These are phyloP conservation scores for Phaedon cochleariae DNA, from an alignment of 2,888 invertebrate species.

Conservation along the genomic window DNA sequence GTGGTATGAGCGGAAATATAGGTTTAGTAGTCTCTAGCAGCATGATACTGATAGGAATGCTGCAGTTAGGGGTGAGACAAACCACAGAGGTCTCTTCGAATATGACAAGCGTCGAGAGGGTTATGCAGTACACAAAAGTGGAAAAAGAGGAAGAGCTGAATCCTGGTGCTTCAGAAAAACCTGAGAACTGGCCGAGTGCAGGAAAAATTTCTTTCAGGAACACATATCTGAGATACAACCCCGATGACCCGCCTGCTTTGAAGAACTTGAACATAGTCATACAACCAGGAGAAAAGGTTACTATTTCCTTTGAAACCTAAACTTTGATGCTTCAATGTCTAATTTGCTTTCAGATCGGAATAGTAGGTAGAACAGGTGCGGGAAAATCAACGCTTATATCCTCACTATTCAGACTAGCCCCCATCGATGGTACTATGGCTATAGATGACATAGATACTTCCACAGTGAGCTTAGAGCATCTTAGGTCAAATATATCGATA, in stretches of 20 bases:
- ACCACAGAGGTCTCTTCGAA: slow-evolving; percentile 78
- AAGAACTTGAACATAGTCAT: slow-evolving; percentile 72
- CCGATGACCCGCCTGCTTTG: slow-evolving; percentile 72
- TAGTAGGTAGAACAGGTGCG: slow-evolving; percentile 25
- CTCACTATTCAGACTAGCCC: slow-evolving; percentile 82
- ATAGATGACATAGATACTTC: slow-evolving; percentile 79
- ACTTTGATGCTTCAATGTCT: background rate
- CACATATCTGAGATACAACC: slow-evolving; percentile 70
- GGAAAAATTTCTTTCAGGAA: slow-evolving; percentile 70
- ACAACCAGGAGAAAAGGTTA: slow-evolving; percentile 72
- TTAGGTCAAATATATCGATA: slow-evolving; percentile 84
- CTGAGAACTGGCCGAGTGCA: slow-evolving; percentile 69
- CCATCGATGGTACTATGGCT: slow-evolving; percentile 76
- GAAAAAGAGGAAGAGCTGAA: slow-evolving; percentile 68
- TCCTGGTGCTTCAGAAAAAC: slow-evolving; percentile 51
- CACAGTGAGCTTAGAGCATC: slow-evolving; percentile 75
- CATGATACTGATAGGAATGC: slow-evolving; percentile 78
- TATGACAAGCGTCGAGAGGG: slow-evolving; percentile 83
- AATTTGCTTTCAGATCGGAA: slow-evolving; percentile 55
- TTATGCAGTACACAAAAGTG: slow-evolving; percentile 80
- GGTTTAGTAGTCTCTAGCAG: slow-evolving; percentile 78
- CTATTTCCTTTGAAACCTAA: background rate
- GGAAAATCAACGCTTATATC: slow-evolving; percentile 85
- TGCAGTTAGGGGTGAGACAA: slow-evolving; percentile 82
- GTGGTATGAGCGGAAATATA: slow-evolving; percentile 71